phyloP scores from a whole-genome alignment of 2,797 vertebrate species.

The Acipenser transmontanus region DNA sequence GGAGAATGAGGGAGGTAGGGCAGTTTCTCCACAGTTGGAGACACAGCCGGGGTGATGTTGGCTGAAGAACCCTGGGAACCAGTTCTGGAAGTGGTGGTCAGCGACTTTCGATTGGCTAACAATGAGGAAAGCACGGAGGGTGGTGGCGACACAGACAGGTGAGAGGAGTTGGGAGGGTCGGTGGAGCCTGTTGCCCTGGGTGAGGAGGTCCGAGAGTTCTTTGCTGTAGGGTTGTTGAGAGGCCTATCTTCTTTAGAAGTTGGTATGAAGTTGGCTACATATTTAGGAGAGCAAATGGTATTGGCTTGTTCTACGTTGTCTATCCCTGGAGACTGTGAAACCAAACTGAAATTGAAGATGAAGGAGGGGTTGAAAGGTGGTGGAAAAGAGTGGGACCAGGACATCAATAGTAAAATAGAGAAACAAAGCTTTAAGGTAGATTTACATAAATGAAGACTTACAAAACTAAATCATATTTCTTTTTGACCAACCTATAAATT shows the following conservation, averaged over 20 bases:
- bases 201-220: conserved; percentile 33
- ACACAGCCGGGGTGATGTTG: conserved; percentile 47
- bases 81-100: conserved; percentile 45
- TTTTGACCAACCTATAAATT: too few relatives aligned
- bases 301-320: conserved; percentile 41
- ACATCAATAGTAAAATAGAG: neutral
- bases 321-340: conserved; percentile 40
- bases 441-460: neutral
- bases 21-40: conserved; percentile 60
- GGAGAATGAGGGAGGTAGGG: conserved; percentile 86
- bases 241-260: conserved; percentile 52
- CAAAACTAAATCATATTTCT: too few relatives aligned
- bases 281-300: conserved; percentile 60
- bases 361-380: conserved; percentile 22
- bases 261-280: conserved; percentile 56
- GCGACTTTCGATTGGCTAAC: conserved; percentile 49
- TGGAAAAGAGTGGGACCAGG: conserved; percentile 19
- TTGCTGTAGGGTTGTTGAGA: conserved; percentile 42
- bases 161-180: conserved; percentile 24
- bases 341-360: conserved; percentile 31
- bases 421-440: conserved; percentile 2
- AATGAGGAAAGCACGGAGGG: conserved; percentile 55
- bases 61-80: conserved; percentile 45
- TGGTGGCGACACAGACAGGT: conserved; percentile 24
- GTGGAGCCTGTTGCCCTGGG: conserved; percentile 47